Conservation (phyloP, 2,888 invertebrate genomes). For the Torymus auratus region DNA sequence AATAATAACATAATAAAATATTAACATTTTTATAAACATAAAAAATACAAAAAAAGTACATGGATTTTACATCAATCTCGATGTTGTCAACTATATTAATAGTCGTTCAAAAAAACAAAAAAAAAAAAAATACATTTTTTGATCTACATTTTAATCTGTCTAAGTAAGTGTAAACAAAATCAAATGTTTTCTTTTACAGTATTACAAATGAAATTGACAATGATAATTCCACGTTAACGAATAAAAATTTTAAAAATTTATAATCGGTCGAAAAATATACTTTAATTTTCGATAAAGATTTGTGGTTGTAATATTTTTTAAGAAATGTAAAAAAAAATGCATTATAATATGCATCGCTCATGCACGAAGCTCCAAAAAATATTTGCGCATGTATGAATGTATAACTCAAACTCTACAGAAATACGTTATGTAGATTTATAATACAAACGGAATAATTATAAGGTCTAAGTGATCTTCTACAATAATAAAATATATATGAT, state of each 20-base stretch:
- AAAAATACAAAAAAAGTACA: slow-evolving; percentile 26
- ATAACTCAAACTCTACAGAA: slow-evolving; percentile 46
- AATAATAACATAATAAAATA: slow-evolving; percentile 47
- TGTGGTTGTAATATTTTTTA: slow-evolving; percentile 21
- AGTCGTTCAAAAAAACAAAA: slow-evolving; percentile 14
- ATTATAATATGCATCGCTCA: slow-evolving; percentile 54
- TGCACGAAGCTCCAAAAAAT: slow-evolving; percentile 56
- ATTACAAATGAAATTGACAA: slow-evolving; percentile 10
- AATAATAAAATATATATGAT: slow-evolving; percentile 58
- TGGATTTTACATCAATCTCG: slow-evolving; percentile 40
- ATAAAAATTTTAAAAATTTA: slow-evolving; percentile 5
- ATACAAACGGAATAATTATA: slow-evolving; percentile 51
- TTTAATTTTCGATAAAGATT: slow-evolving; percentile 13
- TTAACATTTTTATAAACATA: slow-evolving; percentile 49
- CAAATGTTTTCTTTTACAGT: slow-evolving; percentile 13
- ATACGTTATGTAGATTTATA: slow-evolving; percentile 55
- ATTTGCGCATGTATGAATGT: slow-evolving; percentile 55
- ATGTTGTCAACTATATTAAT: slow-evolving; percentile 42
- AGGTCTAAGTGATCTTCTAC: slow-evolving; percentile 54
- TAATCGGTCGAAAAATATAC: neutral
- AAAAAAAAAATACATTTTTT: neutral
- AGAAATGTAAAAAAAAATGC: slow-evolving; percentile 26
- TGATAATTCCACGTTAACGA: slow-evolving; percentile 8
- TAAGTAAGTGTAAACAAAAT: neutral
- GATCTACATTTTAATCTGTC: neutral